phyloP scores from a whole-genome alignment of 2,888 invertebrate genomes.

The Rhagonycha lutea region DNA sequence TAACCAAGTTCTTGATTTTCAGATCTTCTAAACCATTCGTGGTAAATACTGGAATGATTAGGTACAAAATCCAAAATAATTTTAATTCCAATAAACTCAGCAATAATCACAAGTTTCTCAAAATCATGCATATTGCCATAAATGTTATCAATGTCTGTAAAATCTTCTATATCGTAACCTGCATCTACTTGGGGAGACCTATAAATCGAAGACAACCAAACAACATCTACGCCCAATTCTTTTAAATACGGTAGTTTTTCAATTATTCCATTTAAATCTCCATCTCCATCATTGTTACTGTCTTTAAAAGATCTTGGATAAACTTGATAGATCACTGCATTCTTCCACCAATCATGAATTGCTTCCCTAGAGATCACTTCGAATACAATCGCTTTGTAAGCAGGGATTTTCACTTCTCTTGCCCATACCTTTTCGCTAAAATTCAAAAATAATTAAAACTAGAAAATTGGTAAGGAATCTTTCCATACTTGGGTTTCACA shows the following conservation, averaged over 20 bases:
- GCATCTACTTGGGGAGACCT: conserved; percentile 83
- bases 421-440: not conserved
- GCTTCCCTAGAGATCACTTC: not conserved
- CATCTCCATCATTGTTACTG: conserved; percentile 81
- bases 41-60: conserved; percentile 74
- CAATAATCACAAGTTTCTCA: conserved; percentile 59
- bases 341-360: conserved; percentile 79
- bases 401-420: not conserved
- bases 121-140: conserved; percentile 80
- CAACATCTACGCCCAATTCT: conserved; percentile 71
- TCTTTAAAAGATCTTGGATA: conserved; percentile 80
- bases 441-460: not conserved
- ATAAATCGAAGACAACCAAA: conserved; percentile 87
- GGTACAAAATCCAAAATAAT: conserved; percentile 57
- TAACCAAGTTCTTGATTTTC: conserved; percentile 63
- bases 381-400: not conserved
- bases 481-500: too few species aligned
- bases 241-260: conserved; percentile 44
- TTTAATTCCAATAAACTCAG: conserved; percentile 61
- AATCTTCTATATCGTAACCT: conserved; percentile 86
- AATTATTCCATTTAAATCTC: conserved; percentile 77
- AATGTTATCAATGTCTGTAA: conserved; percentile 69
- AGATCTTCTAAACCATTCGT: conserved; percentile 81
- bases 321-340: conserved; percentile 80
- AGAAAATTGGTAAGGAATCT: not conserved